Evolutionary conservation across 2,797 vertebrate species (phyloP).

Genomic region (Myripristis murdjan): DNA sequence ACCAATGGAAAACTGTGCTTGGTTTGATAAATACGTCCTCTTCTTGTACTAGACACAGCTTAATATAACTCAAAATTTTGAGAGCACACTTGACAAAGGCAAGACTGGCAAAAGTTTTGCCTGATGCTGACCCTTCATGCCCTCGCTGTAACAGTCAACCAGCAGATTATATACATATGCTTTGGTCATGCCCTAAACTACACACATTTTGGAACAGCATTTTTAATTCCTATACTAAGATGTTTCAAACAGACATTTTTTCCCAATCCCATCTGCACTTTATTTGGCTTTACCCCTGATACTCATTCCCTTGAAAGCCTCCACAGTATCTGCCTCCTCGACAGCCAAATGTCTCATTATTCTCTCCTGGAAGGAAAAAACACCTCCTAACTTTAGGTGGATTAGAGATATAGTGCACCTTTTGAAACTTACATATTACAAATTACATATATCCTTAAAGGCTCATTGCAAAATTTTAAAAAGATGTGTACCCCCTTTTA

Average conservation of each 20-base stretch:
- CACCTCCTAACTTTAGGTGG: constrained; percentile 47
- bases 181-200: background rate
- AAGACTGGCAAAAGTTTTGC: constrained; percentile 10
- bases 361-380: constrained; percentile 44
- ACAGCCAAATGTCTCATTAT: constrained; percentile 46
- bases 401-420: constrained; percentile 46
- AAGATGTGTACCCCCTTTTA: no score
- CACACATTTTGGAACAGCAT: constrained; percentile 13
- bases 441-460: constrained; percentile 22
- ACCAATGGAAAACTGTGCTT: constrained; percentile 33
- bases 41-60: constrained; percentile 16
- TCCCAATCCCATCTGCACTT: constrained; percentile 11
- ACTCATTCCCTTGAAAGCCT: constrained; percentile 20
- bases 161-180: constrained; percentile 8
- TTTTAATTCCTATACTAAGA: background rate
- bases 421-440: constrained; percentile 21
- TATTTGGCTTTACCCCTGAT: constrained; percentile 40
- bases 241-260: background rate
- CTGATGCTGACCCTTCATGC: constrained; percentile 19
- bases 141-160: constrained; percentile 23
- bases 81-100: constrained; percentile 20
- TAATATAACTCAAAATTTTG: constrained; percentile 23
- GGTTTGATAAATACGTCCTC: constrained; percentile 23
- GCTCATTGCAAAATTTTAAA: constrained; percentile 10
- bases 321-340: constrained; percentile 49